These are phyloP conservation scores for Drosophila auraria DNA, from an alignment of 1,140 invertebrate species.

Conservation along the genomic window DNA sequence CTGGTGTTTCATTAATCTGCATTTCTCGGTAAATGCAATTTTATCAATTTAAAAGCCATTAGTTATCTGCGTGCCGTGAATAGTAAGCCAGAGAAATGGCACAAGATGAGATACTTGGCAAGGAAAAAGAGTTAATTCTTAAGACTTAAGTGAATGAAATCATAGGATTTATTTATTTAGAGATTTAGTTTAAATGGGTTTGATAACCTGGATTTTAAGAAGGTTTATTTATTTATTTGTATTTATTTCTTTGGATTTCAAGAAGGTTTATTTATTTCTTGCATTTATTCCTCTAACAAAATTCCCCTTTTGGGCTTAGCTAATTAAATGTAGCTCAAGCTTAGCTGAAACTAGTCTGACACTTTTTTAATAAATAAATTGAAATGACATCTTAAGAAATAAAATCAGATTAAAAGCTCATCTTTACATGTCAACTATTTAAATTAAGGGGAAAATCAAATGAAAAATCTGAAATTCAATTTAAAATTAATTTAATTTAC, in stretches of 20 bases:
- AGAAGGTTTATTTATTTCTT: background rate
- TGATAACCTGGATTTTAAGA: background rate
- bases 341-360: too few relatives aligned
- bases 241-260: background rate
- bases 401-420: conserved; percentile 1
- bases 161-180: background rate
- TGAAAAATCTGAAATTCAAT: background rate
- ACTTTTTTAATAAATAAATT: background rate
- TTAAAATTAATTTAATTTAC: background rate
- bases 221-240: background rate
- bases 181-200: too few relatives aligned
- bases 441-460: background rate
- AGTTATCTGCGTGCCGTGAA: background rate
- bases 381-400: background rate
- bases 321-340: too few relatives aligned
- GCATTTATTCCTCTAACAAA: too few relatives aligned
- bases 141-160: background rate
- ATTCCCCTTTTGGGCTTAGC: too few relatives aligned
- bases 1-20: conserved; percentile 19
- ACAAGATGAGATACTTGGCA: too few relatives aligned
- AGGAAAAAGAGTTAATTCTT: background rate
- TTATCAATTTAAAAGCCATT: conserved; percentile 21
- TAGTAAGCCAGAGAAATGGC: too few relatives aligned
- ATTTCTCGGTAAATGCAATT: conserved; percentile 15
- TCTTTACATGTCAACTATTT: background rate